A percentile compares a stretch with the other conserved stretches of the same genome.
These are phyloP conservation scores for Morpho deidamia DNA, from an alignment of 2,888 invertebrate genomes.

Conservation along the genomic window DNA sequence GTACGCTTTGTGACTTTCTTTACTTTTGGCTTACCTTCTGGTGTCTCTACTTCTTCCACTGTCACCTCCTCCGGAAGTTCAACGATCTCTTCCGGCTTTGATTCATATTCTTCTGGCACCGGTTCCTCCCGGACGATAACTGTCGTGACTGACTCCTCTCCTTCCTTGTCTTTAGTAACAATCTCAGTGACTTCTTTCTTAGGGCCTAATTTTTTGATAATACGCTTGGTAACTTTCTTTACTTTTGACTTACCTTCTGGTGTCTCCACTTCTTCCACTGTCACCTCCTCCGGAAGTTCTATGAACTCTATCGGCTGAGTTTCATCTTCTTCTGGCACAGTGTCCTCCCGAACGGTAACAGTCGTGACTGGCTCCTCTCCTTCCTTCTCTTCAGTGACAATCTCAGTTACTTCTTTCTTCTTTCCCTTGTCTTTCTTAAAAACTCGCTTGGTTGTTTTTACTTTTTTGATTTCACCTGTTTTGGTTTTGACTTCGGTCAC, in stretches of 20 bases:
- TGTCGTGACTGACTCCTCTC: no score
- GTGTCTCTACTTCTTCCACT: background rate
- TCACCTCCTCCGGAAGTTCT: no score
- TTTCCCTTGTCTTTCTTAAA: slow-evolving; percentile 32
- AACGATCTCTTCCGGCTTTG: slow-evolving; percentile 14
- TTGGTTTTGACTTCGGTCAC: background rate
- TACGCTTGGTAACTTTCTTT: slow-evolving; percentile 27
- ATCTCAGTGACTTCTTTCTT: no score
- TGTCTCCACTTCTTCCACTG: no score
- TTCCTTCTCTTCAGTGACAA: slow-evolving; percentile 25
- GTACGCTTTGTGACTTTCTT: slow-evolving; percentile 34
- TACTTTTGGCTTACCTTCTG: slow-evolving; percentile 40
- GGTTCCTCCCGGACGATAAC: no score
- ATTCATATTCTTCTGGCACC: background rate
- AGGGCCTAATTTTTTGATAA: no score
- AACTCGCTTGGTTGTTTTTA: slow-evolving; percentile 23
- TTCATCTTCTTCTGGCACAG: slow-evolving; percentile 4
- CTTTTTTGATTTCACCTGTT: background rate
- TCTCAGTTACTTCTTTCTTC: slow-evolving; percentile 29
- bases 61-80: slow-evolving; percentile 28
- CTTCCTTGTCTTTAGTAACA: no score
- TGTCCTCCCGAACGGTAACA: slow-evolving; percentile 25
- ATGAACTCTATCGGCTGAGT: no score
- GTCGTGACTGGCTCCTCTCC: slow-evolving; percentile 33
- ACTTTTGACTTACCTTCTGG: background rate